Evolutionary conservation across 2,113 vertebrate genomes (phyloP).

Genomic region (Dasyprocta punctata): DNA sequence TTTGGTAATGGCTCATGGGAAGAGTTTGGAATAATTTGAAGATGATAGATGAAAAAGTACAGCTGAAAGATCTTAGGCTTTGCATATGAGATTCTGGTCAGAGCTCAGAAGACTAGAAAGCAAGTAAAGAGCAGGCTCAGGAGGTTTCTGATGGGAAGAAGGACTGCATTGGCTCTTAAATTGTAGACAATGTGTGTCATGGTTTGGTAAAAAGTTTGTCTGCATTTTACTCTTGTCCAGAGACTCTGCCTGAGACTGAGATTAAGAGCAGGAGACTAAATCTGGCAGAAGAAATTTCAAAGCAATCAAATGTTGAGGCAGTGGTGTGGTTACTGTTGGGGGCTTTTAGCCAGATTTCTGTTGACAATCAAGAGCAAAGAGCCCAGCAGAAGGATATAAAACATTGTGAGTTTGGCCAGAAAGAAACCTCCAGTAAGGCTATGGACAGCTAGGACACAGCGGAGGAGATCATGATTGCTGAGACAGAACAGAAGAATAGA

Average conservation of each 20-base stretch:
- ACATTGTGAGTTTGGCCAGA: neutral
- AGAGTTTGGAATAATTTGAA: neutral
- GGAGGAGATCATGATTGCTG: neutral
- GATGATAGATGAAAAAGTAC: neutral
- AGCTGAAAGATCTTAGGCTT: neutral
- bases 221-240: neutral
- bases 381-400: neutral
- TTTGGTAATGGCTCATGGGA: neutral
- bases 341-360: neutral
- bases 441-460: neutral
- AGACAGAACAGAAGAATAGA: neutral
- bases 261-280: neutral
- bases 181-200: neutral
- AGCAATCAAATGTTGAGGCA: neutral
- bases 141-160: neutral
- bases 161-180: neutral
- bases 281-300: neutral
- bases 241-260: neutral
- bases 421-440: neutral
- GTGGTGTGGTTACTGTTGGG: neutral
- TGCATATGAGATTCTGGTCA: neutral
- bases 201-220: neutral
- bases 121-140: neutral
- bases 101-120: neutral
- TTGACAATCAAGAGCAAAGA: neutral